Percentiles rank a stretch among this genome's conserved stretches.
phyloP scores from a whole-genome alignment of 2,113 vertebrate genomes.

The Neoarius graeffei region DNA sequence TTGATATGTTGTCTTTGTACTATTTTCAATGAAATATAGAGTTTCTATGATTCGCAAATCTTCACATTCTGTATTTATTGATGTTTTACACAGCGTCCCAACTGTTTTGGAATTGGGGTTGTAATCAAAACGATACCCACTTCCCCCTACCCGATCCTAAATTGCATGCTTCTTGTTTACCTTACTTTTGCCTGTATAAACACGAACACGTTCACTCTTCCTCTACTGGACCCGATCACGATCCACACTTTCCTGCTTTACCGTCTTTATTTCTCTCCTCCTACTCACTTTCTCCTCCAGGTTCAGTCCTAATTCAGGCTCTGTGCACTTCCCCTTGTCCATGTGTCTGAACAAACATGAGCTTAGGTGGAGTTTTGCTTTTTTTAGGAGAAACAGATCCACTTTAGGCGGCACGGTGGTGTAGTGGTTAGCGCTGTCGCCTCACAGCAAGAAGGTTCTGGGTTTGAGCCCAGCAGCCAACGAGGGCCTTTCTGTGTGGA shows the following conservation, averaged over 20 bases:
- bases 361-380: not conserved
- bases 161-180: not conserved
- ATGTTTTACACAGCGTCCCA: too few species aligned
- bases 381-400: slow-evolving; percentile 8
- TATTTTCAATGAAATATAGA: too few species aligned
- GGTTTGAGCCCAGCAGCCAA: too few species aligned
- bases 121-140: not conserved
- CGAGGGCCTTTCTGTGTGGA: too few species aligned
- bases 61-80: too few species aligned
- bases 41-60: too few species aligned
- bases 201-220: too few species aligned
- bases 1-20: too few species aligned
- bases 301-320: not conserved
- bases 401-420: not conserved
- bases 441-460: too few species aligned
- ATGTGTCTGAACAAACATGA: not conserved
- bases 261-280: not conserved
- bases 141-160: not conserved
- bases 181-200: not conserved
- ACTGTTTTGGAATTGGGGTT: too few species aligned
- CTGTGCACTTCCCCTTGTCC: not conserved
- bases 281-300: not conserved
- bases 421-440: too few species aligned
- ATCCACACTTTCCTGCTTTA: too few species aligned
- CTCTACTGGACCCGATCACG: not conserved